Evolutionary conservation across 2,888 invertebrate species (phyloP).

Genomic region (Acanthosepion esculentum): DNA sequence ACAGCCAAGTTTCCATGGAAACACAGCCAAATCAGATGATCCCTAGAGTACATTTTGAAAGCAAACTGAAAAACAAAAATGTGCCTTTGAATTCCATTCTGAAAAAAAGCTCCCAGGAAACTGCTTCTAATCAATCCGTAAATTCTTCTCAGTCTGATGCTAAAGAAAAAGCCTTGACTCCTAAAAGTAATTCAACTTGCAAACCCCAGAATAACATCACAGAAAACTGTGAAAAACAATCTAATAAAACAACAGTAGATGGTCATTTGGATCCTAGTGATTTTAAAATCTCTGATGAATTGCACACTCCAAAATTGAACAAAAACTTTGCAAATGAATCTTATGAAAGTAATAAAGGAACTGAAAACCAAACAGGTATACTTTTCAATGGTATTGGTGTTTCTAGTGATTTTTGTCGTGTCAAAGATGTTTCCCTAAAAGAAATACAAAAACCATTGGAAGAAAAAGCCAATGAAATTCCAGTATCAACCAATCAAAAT

Average conservation of each 20-base stretch:
- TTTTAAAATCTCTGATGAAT: neutral
- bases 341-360: neutral
- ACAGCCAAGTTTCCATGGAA: neutral
- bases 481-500: too few species aligned
- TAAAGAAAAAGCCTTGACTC: neutral
- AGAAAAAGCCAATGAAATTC: neutral
- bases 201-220: neutral
- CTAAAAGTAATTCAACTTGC: neutral
- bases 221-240: neutral
- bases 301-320: neutral
- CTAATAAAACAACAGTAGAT: neutral
- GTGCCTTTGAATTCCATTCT: neutral
- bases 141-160: neutral
- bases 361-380: neutral
- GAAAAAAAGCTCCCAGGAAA: constrained; percentile 5
- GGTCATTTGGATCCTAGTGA: neutral
- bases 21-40: neutral
- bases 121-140: neutral
- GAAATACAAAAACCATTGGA: neutral
- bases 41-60: neutral
- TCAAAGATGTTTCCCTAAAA: neutral
- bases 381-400: neutral
- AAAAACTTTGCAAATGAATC: neutral
- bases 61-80: neutral
- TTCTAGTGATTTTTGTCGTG: neutral